Conservation (phyloP, 2,888 invertebrate species). For the Rambutsinella grinnellia region DNA sequence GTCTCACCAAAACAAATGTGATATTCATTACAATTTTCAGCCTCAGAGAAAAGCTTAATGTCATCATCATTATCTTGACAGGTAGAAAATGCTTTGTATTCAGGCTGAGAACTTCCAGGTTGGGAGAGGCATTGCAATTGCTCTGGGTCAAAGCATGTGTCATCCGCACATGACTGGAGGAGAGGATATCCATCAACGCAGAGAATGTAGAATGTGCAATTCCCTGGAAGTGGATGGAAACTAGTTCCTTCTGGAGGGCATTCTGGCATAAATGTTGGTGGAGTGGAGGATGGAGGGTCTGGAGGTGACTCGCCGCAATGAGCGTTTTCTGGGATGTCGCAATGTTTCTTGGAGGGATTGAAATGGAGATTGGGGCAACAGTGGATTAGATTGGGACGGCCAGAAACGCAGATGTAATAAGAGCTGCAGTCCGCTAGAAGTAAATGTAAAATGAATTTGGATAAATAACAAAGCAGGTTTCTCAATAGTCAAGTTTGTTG, state of each 20-base stretch:
- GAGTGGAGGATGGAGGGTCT: slow-evolving; percentile 51
- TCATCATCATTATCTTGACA: too few species aligned
- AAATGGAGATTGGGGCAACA: slow-evolving; percentile 31
- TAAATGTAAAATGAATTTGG: not conserved
- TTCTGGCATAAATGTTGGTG: slow-evolving; percentile 17
- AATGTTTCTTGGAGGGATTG: slow-evolving; percentile 26
- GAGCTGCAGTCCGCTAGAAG: slow-evolving; percentile 29
- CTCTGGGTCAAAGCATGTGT: slow-evolving; percentile 18
- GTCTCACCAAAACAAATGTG: not conserved
- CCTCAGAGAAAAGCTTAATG: too few species aligned
- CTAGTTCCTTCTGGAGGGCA: slow-evolving; percentile 22
- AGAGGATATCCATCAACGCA: slow-evolving; percentile 30
- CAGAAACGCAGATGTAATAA: slow-evolving; percentile 40
- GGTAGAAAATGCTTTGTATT: too few species aligned
- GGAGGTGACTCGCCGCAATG: slow-evolving; percentile 67
- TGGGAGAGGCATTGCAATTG: too few species aligned
- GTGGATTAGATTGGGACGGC: not conserved
- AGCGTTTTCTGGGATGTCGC: slow-evolving; percentile 67
- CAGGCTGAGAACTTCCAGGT: too few species aligned
- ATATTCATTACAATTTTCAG: not conserved
- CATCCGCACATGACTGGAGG: slow-evolving; percentile 10
- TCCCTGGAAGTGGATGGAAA: slow-evolving; percentile 18
- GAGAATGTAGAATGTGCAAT: slow-evolving; percentile 27
- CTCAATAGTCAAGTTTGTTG: not conserved
- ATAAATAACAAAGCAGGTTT: not conserved